Percentiles rank a stretch among this genome's conserved stretches.
Evolutionary conservation across 2,113 vertebrate species (phyloP).

Genomic region (Zosterops pallidus): DNA sequence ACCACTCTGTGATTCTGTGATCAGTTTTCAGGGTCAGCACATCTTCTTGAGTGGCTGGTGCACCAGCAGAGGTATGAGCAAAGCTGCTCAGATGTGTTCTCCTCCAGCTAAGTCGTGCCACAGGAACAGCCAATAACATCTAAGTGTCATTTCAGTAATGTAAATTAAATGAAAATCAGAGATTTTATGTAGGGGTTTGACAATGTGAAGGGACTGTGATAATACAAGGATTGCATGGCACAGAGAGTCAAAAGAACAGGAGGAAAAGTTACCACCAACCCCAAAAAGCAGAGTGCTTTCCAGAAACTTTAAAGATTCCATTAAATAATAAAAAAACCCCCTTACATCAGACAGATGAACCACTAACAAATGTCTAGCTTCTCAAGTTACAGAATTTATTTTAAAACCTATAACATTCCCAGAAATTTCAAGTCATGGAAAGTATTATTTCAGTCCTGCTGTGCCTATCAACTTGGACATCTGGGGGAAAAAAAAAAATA

Average conservation of each 20-base stretch:
- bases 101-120: background rate
- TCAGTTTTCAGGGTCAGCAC: background rate
- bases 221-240: background rate
- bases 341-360: background rate
- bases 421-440: background rate
- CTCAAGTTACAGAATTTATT: background rate
- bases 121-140: background rate
- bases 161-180: background rate
- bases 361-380: background rate
- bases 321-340: too few species aligned
- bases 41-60: background rate
- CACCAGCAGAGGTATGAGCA: background rate
- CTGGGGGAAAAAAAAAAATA: background rate
- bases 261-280: background rate
- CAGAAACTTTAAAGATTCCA: background rate
- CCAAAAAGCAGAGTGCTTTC: background rate
- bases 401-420: background rate
- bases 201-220: background rate
- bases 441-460: background rate
- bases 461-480: background rate
- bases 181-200: background rate
- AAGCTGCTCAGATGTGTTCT: background rate
- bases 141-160: background rate
- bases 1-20: background rate
- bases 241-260: background rate